phyloP scores from a whole-genome alignment of 2,888 invertebrate species.

The Lamellibrachia columna region DNA sequence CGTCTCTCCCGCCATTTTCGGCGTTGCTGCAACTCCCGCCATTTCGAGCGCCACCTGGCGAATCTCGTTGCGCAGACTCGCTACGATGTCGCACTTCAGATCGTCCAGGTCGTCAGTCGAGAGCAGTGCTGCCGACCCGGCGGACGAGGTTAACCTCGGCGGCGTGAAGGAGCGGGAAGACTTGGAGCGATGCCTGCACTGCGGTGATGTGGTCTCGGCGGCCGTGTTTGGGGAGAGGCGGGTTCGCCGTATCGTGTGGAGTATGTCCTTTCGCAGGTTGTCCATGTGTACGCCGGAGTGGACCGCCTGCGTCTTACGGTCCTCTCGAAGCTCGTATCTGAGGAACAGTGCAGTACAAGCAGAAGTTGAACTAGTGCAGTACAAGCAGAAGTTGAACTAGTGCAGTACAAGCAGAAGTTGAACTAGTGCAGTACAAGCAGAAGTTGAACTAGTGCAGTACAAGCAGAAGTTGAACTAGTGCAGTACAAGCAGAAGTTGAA shows the following conservation, averaged over 20 bases:
- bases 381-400: neutral
- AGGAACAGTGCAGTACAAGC: constrained; percentile 21
- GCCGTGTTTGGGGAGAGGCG: constrained; percentile 18
- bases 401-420: neutral
- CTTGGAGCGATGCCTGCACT: constrained; percentile 24
- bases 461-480: neutral
- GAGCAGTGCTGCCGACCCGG: constrained; percentile 42
- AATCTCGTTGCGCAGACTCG: constrained; percentile 54
- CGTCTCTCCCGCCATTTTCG: constrained; percentile 17
- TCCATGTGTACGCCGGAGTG: constrained; percentile 68
- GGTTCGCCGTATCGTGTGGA: constrained; percentile 57
- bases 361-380: neutral
- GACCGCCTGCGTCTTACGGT: constrained; percentile 67
- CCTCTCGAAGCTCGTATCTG: constrained; percentile 70
- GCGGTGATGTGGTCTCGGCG: constrained; percentile 23
- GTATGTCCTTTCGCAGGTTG: constrained; percentile 67
- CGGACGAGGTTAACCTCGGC: constrained; percentile 29
- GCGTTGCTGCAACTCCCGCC: constrained; percentile 18
- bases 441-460: neutral
- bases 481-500: neutral
- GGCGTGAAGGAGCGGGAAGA: neutral
- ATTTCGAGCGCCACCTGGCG: constrained; percentile 35
- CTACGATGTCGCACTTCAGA: constrained; percentile 58
- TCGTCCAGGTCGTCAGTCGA: constrained; percentile 56
- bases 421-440: neutral